Conservation (phyloP, 1,140 invertebrate species). For the Solen grandis region DNA sequence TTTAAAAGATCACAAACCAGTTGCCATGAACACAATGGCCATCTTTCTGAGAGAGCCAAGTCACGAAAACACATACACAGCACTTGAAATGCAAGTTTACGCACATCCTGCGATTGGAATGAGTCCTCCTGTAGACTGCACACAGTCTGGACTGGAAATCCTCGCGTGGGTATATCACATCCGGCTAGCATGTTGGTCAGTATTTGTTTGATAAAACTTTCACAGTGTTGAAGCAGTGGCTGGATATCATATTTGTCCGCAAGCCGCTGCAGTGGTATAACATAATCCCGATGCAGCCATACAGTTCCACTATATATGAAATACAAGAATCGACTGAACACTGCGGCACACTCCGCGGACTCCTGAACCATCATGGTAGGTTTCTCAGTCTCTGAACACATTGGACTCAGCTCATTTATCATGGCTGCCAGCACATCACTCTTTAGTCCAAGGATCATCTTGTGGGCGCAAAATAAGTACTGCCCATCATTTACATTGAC, state of each 20-base stretch:
- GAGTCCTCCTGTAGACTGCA: slow-evolving; percentile 70
- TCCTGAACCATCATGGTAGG: slow-evolving; percentile 71
- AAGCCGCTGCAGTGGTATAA: slow-evolving; percentile 71
- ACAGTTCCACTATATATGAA: slow-evolving; percentile 78
- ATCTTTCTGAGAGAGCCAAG: slow-evolving; percentile 65
- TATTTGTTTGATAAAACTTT: slow-evolving; percentile 75
- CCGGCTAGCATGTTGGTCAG: slow-evolving; percentile 65
- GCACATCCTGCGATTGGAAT: slow-evolving; percentile 65
- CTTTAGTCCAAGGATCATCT: slow-evolving; percentile 75
- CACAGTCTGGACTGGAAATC: slow-evolving; percentile 67
- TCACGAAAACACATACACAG: slow-evolving; percentile 72
- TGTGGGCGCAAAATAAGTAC: slow-evolving; percentile 74
- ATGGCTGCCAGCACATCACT: slow-evolving; percentile 73
- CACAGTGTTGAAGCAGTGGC: slow-evolving; percentile 71
- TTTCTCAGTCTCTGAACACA: slow-evolving; percentile 45
- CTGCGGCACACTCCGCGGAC: slow-evolving; percentile 67
- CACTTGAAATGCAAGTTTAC: slow-evolving; percentile 68
- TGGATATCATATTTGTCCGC: slow-evolving; percentile 72
- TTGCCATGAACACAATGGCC: slow-evolving; percentile 68
- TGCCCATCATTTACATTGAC: slow-evolving; percentile 72
- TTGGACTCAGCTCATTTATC: slow-evolving; percentile 63
- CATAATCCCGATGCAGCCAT: slow-evolving; percentile 77
- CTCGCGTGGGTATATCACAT: slow-evolving; percentile 49
- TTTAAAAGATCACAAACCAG: slow-evolving; percentile 73
- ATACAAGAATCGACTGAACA: slow-evolving; percentile 77